These are phyloP conservation scores for Columba livia DNA, from an alignment of 2,113 vertebrate species.

Conservation along the genomic window DNA sequence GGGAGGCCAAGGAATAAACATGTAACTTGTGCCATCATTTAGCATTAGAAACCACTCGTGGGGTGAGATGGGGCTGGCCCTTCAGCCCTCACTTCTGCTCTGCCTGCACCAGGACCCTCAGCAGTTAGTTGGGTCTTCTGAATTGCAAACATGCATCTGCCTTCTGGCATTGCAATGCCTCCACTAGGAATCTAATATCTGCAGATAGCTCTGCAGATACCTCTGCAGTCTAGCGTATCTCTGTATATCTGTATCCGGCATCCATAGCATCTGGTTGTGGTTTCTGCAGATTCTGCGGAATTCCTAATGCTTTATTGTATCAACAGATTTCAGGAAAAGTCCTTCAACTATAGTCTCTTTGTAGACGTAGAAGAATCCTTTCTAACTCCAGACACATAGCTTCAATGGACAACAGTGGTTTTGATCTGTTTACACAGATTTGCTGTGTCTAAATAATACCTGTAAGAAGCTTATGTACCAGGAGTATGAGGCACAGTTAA, in stretches of 20 bases:
- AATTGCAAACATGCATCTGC: neutral
- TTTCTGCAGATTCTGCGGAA: neutral
- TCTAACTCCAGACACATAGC: neutral
- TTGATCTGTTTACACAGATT: neutral
- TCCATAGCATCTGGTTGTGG: fast-evolving
- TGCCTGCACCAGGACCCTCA: fast-evolving
- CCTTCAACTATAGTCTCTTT: neutral
- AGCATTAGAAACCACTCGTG: neutral
- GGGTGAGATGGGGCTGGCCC: neutral
- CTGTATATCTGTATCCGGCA: neutral
- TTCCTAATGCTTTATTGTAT: neutral
- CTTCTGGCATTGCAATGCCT: neutral
- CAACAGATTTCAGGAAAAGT: neutral
- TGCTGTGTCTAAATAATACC: neutral
- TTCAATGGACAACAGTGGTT: neutral
- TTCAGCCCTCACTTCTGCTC: neutral
- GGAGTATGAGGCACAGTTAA: neutral
- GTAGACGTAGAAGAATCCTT: neutral
- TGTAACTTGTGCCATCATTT: neutral
- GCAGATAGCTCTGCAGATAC: neutral
- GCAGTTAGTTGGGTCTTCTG: neutral
- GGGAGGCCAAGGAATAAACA: neutral
- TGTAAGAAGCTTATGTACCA: neutral
- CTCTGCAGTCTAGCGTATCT: neutral
- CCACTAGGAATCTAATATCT: neutral